Percentiles rank a stretch among this genome's conserved stretches.
Conservation (phyloP, 2,888 invertebrate species). For the Cerastis rubricosa region DNA sequence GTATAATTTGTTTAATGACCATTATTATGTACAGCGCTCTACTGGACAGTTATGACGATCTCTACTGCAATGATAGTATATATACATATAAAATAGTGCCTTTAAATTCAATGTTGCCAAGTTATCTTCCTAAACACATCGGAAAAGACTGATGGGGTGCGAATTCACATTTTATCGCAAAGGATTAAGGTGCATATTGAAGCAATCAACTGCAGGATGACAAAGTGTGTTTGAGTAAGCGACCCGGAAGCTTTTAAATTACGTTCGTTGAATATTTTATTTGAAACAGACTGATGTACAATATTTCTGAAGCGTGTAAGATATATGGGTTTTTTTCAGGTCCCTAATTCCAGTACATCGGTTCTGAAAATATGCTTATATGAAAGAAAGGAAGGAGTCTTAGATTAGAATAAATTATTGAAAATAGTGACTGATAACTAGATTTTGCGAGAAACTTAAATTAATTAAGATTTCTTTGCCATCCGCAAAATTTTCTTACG, state of each 20-base stretch:
- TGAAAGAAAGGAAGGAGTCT: no score
- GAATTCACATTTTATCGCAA: conserved; percentile 61
- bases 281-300: conserved; percentile 74
- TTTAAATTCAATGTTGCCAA: conserved; percentile 41
- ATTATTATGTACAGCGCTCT: not conserved
- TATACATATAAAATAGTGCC: no score
- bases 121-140: conserved; percentile 32
- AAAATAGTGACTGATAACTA: not conserved
- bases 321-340: conserved; percentile 55
- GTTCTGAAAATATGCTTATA: no score
- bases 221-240: conserved; percentile 78
- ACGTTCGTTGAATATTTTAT: conserved; percentile 84
- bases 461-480: not conserved
- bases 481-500: no score
- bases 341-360: not conserved
- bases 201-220: conserved; percentile 71
- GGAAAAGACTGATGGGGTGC: not conserved
- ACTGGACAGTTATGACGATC: not conserved
- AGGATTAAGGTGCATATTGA: conserved; percentile 74
- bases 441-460: not conserved
- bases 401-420: no score
- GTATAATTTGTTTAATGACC: not conserved
- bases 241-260: conserved; percentile 85
- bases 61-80: no score
- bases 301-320: conserved; percentile 73